Conservation (phyloP, 2,797 vertebrate species). For the Dallia pectoralis region DNA sequence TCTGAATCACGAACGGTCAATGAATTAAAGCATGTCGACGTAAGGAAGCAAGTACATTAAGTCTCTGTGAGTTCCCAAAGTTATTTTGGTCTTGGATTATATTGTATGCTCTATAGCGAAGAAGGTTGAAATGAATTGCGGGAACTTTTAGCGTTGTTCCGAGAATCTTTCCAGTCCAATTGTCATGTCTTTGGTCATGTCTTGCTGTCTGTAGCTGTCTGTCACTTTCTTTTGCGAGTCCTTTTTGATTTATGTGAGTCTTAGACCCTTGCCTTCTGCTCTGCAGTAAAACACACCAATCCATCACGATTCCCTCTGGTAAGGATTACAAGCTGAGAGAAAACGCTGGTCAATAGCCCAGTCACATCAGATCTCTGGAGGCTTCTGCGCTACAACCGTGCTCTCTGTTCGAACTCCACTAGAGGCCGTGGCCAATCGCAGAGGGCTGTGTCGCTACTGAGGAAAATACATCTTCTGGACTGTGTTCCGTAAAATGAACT, state of each 20-base stretch:
- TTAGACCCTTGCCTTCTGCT: conserved; percentile 29
- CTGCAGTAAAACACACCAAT: conserved; percentile 47
- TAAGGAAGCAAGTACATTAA: conserved; percentile 21
- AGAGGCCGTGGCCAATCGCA: conserved; percentile 26
- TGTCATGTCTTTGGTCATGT: no score
- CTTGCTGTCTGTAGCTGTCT: not conserved
- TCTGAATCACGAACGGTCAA: conserved; percentile 42
- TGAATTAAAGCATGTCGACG: conserved; percentile 3
- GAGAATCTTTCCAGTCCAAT: not conserved
- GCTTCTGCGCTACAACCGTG: conserved; percentile 11
- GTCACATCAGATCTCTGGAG: not conserved
- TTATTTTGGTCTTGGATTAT: not conserved
- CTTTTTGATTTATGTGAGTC: conserved; percentile 40
- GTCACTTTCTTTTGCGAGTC: conserved; percentile 14
- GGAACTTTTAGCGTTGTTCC: not conserved
- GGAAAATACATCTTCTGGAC: not conserved
- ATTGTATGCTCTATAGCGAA: not conserved
- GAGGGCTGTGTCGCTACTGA: conserved; percentile 12
- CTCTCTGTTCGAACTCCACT: conserved; percentile 20
- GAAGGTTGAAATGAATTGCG: not conserved
- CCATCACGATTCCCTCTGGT: conserved; percentile 38
- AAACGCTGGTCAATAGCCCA: conserved; percentile 21
- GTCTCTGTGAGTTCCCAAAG: not conserved
- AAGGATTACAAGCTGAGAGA: conserved; percentile 42
- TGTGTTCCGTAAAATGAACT: not conserved